Percentiles rank a stretch among this genome's conserved stretches.
Evolutionary conservation across 2,888 invertebrate species (phyloP).

Genomic region (Dendrolimus pini): DNA sequence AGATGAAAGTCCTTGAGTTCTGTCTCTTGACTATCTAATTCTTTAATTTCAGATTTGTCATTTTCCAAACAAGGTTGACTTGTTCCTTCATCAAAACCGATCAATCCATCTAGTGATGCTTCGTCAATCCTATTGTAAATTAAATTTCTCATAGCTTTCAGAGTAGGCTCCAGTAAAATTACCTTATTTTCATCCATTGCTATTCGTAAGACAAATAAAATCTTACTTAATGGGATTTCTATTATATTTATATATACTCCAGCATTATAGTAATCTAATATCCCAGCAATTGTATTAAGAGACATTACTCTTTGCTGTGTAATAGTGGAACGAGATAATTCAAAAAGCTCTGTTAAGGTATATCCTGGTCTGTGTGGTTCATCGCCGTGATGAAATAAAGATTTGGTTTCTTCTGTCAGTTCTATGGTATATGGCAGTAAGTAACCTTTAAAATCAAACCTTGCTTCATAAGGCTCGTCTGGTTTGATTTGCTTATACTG

Average conservation of each 20-base stretch:
- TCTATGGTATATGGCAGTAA: constrained; percentile 83
- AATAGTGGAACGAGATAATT: constrained; percentile 85
- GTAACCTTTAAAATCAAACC: constrained; percentile 89
- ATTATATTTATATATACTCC: constrained; percentile 88
- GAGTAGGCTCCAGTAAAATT: constrained; percentile 83
- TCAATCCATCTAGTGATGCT: constrained; percentile 80
- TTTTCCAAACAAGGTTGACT: constrained; percentile 78
- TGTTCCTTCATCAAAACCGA: constrained; percentile 80
- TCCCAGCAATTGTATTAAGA: constrained; percentile 86
- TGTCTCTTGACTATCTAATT: constrained; percentile 68
- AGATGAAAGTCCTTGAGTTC: constrained; percentile 92
- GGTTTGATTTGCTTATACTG: constrained; percentile 73
- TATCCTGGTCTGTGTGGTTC: constrained; percentile 95
- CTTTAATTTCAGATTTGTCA: constrained; percentile 71
- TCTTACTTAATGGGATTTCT: constrained; percentile 85
- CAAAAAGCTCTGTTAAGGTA: constrained; percentile 90
- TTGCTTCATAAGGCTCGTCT: constrained; percentile 83
- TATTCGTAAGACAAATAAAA: constrained; percentile 87
- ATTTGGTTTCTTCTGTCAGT: constrained; percentile 70
- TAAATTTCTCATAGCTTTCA: constrained; percentile 85
- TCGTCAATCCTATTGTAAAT: constrained; percentile 89
- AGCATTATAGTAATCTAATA: constrained; percentile 81
- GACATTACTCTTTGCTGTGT: constrained; percentile 90
- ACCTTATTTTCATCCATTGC: constrained; percentile 90
- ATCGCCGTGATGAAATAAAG: constrained; percentile 94